Conservation (phyloP, 2,113 vertebrate species). For the Delphinus delphis region DNA sequence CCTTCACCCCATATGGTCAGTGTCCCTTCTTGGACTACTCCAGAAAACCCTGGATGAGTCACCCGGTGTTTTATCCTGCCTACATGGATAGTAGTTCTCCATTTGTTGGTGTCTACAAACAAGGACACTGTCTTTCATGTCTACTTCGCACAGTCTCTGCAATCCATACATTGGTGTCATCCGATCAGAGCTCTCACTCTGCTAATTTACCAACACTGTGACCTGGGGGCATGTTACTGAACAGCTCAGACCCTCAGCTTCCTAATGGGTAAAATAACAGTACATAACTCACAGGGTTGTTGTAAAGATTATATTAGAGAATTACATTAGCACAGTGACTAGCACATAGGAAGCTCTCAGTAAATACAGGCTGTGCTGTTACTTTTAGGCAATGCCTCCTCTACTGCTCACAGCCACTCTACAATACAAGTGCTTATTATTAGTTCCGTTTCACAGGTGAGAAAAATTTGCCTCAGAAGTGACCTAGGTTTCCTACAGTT, state of each 20-base stretch:
- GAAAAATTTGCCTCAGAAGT: neutral
- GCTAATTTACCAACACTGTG: neutral
- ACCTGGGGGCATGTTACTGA: neutral
- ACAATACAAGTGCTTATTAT: neutral
- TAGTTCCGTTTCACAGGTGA: neutral
- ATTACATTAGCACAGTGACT: neutral
- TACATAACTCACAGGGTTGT: neutral
- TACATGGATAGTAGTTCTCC: accelerated
- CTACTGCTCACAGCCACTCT: neutral
- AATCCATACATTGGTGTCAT: neutral
- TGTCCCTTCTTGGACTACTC: neutral
- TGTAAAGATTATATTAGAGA: neutral
- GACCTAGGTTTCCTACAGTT: neutral
- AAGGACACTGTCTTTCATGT: neutral
- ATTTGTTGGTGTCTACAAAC: neutral
- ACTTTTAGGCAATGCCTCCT: neutral
- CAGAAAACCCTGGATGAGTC: neutral
- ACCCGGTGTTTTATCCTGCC: neutral
- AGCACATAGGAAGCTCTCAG: neutral
- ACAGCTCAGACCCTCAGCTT: neutral
- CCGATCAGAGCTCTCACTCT: neutral
- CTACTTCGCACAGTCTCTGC: neutral
- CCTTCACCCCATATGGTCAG: neutral
- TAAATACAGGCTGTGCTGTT: neutral
- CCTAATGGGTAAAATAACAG: neutral